Evolutionary conservation across 2,113 vertebrate genomes (phyloP).

Genomic region (Puntigrus tetrazona): DNA sequence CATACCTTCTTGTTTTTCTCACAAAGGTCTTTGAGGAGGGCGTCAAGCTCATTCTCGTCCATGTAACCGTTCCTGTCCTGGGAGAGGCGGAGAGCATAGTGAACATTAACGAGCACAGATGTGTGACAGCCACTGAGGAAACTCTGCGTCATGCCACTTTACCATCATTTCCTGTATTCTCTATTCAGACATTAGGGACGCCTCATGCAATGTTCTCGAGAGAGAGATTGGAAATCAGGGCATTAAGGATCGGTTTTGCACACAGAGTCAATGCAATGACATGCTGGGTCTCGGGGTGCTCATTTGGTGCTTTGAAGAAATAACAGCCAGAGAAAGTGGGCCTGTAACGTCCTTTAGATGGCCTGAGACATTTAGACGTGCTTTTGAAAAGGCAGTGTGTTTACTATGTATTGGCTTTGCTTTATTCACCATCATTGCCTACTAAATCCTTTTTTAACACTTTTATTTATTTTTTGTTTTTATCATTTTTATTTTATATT

Average conservation of each 20-base stretch:
- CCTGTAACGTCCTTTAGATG: background rate
- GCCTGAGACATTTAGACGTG: background rate
- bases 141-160: slow-evolving; percentile 42
- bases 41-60: slow-evolving; percentile 89
- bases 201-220: slow-evolving; percentile 17
- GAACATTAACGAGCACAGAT: slow-evolving; percentile 16
- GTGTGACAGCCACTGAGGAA: slow-evolving; percentile 29
- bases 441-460: too few species aligned
- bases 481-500: too few species aligned
- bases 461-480: too few species aligned
- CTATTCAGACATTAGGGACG: slow-evolving; percentile 27
- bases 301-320: slow-evolving; percentile 25
- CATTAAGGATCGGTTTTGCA: slow-evolving; percentile 48
- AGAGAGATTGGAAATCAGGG: slow-evolving; percentile 28
- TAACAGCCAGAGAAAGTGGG: background rate
- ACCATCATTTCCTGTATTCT: slow-evolving; percentile 32
- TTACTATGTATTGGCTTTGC: background rate
- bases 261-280: slow-evolving; percentile 44
- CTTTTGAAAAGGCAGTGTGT: background rate
- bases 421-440: too few species aligned
- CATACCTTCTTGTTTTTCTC: slow-evolving; percentile 90
- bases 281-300: background rate
- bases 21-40: slow-evolving; percentile 87
- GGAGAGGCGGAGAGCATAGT: slow-evolving; percentile 22
- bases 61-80: slow-evolving; percentile 89